These are phyloP conservation scores for Amblyraja radiata DNA, from an alignment of 2,797 vertebrate genomes.

Conservation along the genomic window DNA sequence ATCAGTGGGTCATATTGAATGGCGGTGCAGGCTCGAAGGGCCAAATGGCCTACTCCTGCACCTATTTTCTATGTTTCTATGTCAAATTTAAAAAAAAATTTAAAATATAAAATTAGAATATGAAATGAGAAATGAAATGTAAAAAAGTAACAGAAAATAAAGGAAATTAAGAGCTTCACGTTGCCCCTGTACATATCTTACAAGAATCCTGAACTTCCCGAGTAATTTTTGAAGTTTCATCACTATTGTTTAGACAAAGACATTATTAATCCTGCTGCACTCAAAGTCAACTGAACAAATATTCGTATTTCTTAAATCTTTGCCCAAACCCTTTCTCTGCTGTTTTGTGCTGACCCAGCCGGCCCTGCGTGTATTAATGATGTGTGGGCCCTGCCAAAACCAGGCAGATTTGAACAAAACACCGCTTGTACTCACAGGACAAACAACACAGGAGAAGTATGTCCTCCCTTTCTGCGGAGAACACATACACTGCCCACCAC, in stretches of 20 bases:
- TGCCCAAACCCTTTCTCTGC: not conserved
- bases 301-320: not conserved
- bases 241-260: not conserved
- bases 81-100: no score
- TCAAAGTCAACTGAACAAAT: not conserved
- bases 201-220: not conserved
- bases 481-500: constrained; percentile 58
- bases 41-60: no score
- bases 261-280: not conserved
- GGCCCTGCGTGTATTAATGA: not conserved
- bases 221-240: not conserved
- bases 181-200: not conserved
- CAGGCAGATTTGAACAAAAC: constrained; percentile 65
- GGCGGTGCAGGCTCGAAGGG: no score
- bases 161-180: not conserved
- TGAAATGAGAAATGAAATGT: not conserved
- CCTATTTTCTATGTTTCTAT: no score
- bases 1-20: no score
- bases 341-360: not conserved
- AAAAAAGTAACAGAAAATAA: not conserved
- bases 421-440: constrained; percentile 58
- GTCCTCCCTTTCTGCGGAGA: constrained; percentile 54
- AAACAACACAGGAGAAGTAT: constrained; percentile 53
- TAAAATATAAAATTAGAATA: not conserved
- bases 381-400: not conserved